These are phyloP conservation scores for Parotocinclus haroldoi DNA, from an alignment of 2,797 vertebrate genomes.

Conservation along the genomic window DNA sequence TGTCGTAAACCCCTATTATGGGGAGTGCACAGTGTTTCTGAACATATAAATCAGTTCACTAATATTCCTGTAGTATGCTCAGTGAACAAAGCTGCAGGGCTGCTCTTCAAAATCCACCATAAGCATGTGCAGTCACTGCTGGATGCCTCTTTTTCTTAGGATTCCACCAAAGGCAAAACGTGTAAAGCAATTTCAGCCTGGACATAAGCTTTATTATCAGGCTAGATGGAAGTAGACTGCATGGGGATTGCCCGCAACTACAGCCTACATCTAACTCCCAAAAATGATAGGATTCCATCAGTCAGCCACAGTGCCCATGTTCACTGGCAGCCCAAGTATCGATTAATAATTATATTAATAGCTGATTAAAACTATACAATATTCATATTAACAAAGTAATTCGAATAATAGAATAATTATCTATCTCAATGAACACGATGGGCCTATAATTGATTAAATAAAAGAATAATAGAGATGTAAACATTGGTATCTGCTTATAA, in stretches of 20 bases:
- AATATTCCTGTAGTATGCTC: slow-evolving; percentile 66
- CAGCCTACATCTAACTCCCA: slow-evolving; percentile 1
- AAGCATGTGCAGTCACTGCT: slow-evolving; percentile 50
- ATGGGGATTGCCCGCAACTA: slow-evolving; percentile 16
- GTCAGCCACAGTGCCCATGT: too few species aligned
- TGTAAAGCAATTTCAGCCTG: slow-evolving; percentile 72
- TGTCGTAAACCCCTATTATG: slow-evolving; percentile 60
- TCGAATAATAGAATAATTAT: slow-evolving; percentile 52
- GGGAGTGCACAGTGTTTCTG: slow-evolving; percentile 53
- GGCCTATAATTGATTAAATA: too few species aligned
- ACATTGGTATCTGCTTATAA: too few species aligned
- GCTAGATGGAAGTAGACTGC: slow-evolving; percentile 64
- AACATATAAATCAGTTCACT: slow-evolving; percentile 74
- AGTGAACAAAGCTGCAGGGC: slow-evolving; percentile 51
- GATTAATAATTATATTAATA: too few species aligned
- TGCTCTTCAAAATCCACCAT: slow-evolving; percentile 32
- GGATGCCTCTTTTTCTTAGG: slow-evolving; percentile 44
- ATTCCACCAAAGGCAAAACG: slow-evolving; percentile 50
- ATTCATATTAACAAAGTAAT: background rate
- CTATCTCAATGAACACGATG: background rate
- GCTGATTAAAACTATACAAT: too few species aligned
- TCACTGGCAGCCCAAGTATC: too few species aligned
- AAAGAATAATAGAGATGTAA: too few species aligned
- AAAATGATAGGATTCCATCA: background rate
- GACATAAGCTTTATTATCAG: slow-evolving; percentile 70